Base-by-base conservation (phyloP, 1,140 invertebrate genomes). In the Cylas formicarius region DNA sequence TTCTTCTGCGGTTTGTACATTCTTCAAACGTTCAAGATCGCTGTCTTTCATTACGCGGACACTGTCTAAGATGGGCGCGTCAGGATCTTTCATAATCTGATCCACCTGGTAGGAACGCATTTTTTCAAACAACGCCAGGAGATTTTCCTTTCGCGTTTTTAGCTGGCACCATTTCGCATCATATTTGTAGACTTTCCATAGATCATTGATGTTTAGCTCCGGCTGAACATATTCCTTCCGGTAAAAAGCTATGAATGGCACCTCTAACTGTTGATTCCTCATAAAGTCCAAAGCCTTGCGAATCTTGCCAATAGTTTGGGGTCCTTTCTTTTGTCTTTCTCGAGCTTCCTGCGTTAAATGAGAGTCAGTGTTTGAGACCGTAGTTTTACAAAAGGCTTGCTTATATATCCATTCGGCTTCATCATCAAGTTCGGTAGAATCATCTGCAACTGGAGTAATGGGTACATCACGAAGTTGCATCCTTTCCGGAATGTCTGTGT, bases 401-500 rank as follows among this genome's bases (percentile, higher is more conserved):
- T 90, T 86, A 62, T 93, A 95, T 29, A 99, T 97, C 96, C 96
- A 99, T 55, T 94, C 85, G 0, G 95, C 88, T 69, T 99, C 97
- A 40, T 91, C 82, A 27, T 93, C 84, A 2, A 98, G 62, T 66
- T 99, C 94, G 11, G 86, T 84, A 2, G 82, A 86, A 38, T 80
- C 84, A 57, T 89, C 86, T 0, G 78, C 76, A 2, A 90, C 86
- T 0, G 86, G 60, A 0, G 83, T 89, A 62, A 92, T 68, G 53
- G 92, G 92, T 20, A 96, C 79, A 50, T 83, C 80, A 11, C 96
- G 77, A 14, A 97, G 69, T 71, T 97, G 87, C 85, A 94, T 90
- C 11, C 90, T 74, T 64, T 94, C 90, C 0, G 90, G 91, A 52
- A 92, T 80, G 61, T 95, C 91, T 0, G 84, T 85, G 57, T 82